Base-by-base conservation (phyloP, 2,113 vertebrate genomes). In the Camarhynchus parvulus region DNA sequence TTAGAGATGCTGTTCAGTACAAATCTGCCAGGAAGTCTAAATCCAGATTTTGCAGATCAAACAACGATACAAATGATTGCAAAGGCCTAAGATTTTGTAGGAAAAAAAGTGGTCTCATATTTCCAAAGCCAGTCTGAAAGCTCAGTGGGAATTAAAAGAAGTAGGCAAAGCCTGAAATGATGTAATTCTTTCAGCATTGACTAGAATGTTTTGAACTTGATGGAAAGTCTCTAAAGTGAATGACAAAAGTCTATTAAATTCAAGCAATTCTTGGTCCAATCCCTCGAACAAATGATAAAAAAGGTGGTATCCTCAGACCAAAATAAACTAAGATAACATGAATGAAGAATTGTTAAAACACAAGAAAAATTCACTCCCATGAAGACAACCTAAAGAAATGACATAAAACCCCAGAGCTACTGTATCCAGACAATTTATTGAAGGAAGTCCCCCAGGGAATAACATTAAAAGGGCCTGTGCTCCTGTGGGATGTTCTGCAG, bases 1-100 rank as follows among this genome's bases (percentile, higher is more conserved):
- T 96, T 95, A 95, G 69, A 87, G 52, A 87, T 82, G 63, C 76
- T 80, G 66, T 59, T 95, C 62, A 39, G 73, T 52, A 82, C 47
- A 89, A 86, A 95, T 94, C 78, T 94, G 69, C 79, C 84, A 91
- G 82, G 73, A 93, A 92, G 37, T 89, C 76, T 66, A 90, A 91
- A 93, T 72, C 78, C 80, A 86, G 84, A 72, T 74, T 94, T 92
- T 6, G 4, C 62, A 96, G 68, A 82, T 93, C 52, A 89, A 86
- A 87, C 83, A 77, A 39, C 0, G 0, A 49, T 66, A 74, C 19
- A 92, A 87, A 67, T 62, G 27, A 56, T 62, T 56, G 46, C 46
- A 92, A 78, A 88, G 23, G 59, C 41, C 62, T 64, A 42, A 78
- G 55, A 78, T 72, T 92, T 68, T 76, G 33, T 33, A 75, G 59